Base-by-base conservation (phyloP, 2,797 vertebrate species). In the Hozukius guyotensis region DNA sequence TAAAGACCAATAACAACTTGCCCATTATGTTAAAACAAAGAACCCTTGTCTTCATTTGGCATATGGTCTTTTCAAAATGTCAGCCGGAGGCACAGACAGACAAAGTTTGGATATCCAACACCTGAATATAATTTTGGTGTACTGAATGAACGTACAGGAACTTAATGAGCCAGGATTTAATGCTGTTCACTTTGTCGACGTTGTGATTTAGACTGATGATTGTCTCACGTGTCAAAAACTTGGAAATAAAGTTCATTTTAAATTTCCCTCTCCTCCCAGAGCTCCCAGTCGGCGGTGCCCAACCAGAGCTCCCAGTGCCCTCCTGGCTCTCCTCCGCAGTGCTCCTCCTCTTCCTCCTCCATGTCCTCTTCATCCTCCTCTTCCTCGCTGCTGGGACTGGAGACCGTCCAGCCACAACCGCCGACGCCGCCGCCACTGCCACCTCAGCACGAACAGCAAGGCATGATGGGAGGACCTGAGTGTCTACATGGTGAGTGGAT, bases 321-420 rank as follows among this genome's bases (percentile, higher is more conserved):
- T 1, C 95, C 95, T 36, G 85, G 86, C 42, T 95, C 95, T 42
- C 94, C 95, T 38, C 88, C 95, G 0, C 94, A 95, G 27, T 96
- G 95, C 76, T 96, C 96, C 31, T 96, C 95, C 34, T 95, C 95
- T 4, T 95, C 96, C 20, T 96, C 95, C 67, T 95, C 95, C 81
- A 95, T 95, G 80, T 96, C 95, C 36, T 96, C 96, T 0, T 95
- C 96, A 1, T 96, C 95, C 18, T 96, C 95, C 42, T 96, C 96
- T 4, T 95, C 95, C 70, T 96, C 95, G 2, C 94, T 97, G 92
- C 42, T 97, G 85, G 94, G 97, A 80, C 56, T 97, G 95, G 96
- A 97, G 88, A 95, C 93, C 68, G 90, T 96, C 89, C 83, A 96
- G 93, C 94, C 96, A 22, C 96, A 95, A 84, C 93, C 95, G 65